phyloP scores from a whole-genome alignment of 2,888 invertebrate species.

The Ochropleura plecta region DNA sequence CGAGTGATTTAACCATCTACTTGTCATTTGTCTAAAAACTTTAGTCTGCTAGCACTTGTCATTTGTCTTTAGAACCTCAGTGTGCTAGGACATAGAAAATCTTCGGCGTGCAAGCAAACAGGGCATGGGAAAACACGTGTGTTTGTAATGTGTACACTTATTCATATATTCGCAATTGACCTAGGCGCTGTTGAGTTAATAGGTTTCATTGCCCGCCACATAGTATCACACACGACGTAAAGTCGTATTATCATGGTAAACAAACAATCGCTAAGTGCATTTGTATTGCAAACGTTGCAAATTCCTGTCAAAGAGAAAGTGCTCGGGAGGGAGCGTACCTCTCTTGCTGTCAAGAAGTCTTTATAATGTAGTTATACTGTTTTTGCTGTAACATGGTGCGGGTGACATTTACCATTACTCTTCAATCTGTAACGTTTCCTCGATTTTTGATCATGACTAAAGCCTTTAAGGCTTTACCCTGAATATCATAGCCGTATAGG shows the following conservation, averaged over 20 bases:
- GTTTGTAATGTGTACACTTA: slow-evolving; percentile 37
- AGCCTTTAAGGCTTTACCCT: too few species aligned
- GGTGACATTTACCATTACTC: too few species aligned
- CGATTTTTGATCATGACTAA: too few species aligned
- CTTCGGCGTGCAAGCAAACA: slow-evolving; percentile 6
- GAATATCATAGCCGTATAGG: too few species aligned
- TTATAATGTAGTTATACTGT: not conserved
- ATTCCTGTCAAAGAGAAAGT: slow-evolving; percentile 21
- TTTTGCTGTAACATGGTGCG: too few species aligned
- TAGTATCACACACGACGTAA: not conserved
- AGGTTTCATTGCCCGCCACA: slow-evolving; percentile 10
- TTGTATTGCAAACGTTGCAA: slow-evolving; percentile 8
- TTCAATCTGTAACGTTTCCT: too few species aligned
- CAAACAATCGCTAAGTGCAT: slow-evolving; percentile 8
- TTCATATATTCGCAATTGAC: slow-evolving; percentile 44
- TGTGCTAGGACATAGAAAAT: not conserved
- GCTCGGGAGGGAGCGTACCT: not conserved
- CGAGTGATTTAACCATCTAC: not conserved
- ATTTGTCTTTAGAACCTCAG: not conserved
- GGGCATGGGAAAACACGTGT: slow-evolving; percentile 41
- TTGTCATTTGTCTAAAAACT: too few species aligned
- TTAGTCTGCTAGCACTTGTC: too few species aligned
- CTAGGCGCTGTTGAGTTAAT: slow-evolving; percentile 50
- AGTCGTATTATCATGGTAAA: not conserved
- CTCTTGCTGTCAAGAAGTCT: not conserved